Conservation (phyloP, 2,888 invertebrate species). For the Prionchulus punctatus region DNA sequence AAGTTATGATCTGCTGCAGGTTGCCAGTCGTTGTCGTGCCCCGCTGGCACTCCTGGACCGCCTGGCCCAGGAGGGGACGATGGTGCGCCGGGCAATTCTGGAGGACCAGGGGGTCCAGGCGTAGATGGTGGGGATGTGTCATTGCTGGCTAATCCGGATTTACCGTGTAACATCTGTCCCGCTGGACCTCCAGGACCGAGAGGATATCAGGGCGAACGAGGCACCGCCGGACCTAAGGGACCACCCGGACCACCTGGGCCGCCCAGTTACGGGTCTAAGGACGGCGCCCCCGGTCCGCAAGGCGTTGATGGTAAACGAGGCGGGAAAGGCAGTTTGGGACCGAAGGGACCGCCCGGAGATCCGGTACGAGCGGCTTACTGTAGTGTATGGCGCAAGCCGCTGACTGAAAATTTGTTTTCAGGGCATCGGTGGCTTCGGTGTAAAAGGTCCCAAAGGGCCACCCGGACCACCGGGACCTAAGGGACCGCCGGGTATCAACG, state of each 20-base stretch:
- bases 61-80: slow-evolving; percentile 5
- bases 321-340: slow-evolving; percentile 19
- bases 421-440: slow-evolving; percentile 22
- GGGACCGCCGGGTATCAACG: slow-evolving; percentile 12
- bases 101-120: slow-evolving; percentile 17
- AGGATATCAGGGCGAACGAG: slow-evolving; percentile 30
- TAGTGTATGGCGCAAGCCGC: background rate
- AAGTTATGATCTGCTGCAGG: slow-evolving; percentile 12
- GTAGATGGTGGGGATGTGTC: slow-evolving; percentile 28
- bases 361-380: slow-evolving; percentile 12
- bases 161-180: slow-evolving; percentile 29
- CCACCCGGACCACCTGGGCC: slow-evolving; percentile 10
- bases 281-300: slow-evolving; percentile 13
- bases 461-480: slow-evolving; percentile 21
- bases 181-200: slow-evolving; percentile 23
- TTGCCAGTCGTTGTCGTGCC: slow-evolving; percentile 24
- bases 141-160: slow-evolving; percentile 25
- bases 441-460: slow-evolving; percentile 26
- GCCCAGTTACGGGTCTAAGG: slow-evolving; percentile 10
- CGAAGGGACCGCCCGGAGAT: slow-evolving; percentile 19
- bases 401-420: background rate
- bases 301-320: slow-evolving; percentile 19
- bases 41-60: slow-evolving; percentile 25
- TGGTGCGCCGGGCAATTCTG: slow-evolving; percentile 23
- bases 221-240: slow-evolving; percentile 19